These are phyloP conservation scores for Lethenteron camtschaticum DNA, from an alignment of 2,113 vertebrate species.

Conservation along the genomic window DNA sequence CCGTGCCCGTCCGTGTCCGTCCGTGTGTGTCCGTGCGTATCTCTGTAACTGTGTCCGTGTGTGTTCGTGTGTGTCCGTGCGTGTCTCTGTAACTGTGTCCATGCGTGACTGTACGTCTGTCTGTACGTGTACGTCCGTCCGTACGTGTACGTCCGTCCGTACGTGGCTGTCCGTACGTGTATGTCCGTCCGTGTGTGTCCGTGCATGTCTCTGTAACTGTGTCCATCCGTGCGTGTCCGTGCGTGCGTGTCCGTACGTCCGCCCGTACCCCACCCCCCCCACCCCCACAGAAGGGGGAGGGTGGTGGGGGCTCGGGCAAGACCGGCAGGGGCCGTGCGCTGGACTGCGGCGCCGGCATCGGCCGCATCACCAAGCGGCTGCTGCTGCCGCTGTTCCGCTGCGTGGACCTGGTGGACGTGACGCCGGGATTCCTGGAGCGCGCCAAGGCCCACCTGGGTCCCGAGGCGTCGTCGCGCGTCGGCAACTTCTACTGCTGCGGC, in stretches of 20 bases:
- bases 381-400: conserved; percentile 59
- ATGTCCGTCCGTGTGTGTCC: too few relatives aligned
- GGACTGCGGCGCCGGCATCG: conserved; percentile 81
- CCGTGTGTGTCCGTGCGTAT: too few relatives aligned
- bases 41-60: too few relatives aligned
- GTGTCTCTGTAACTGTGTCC: too few relatives aligned
- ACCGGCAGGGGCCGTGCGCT: conserved; percentile 40
- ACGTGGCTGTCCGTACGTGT: too few relatives aligned
- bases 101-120: too few relatives aligned
- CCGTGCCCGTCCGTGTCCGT: too few relatives aligned
- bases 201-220: too few relatives aligned
- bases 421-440: conserved; percentile 62
- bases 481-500: conserved; percentile 59
- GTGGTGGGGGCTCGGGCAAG: conserved; percentile 23
- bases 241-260: neutral
- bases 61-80: too few relatives aligned
- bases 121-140: too few relatives aligned
- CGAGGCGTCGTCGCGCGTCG: conserved; percentile 52
- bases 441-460: conserved; percentile 53
- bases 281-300: conserved; percentile 30
- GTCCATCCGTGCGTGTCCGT: too few relatives aligned
- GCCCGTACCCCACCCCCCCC: neutral
- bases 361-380: conserved; percentile 68
- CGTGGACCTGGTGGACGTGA: conserved; percentile 85
- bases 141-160: too few relatives aligned